Conservation (phyloP, 2,113 vertebrate species). For the Amphiprion percula region DNA sequence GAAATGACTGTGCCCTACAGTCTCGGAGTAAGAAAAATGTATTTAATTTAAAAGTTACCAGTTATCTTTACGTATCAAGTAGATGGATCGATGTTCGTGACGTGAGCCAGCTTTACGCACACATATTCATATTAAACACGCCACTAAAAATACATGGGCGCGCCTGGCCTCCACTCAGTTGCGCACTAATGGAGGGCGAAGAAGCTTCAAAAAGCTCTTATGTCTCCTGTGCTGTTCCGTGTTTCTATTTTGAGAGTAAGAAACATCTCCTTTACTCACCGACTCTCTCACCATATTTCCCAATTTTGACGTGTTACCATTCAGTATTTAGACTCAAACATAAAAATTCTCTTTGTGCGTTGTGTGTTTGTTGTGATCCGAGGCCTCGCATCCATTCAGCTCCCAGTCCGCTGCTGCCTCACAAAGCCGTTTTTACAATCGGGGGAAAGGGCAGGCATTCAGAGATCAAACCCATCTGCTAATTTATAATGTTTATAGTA, state of each 20-base stretch:
- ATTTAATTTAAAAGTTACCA: too few species aligned
- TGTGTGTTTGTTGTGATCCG: conserved; percentile 43
- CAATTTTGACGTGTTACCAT: conserved; percentile 5
- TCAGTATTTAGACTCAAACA: conserved; percentile 19
- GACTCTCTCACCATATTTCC: neutral
- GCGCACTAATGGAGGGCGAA: neutral
- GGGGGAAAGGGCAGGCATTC: conserved; percentile 61
- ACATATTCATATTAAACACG: too few species aligned
- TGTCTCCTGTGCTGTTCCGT: neutral
- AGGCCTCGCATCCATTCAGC: conserved; percentile 55
- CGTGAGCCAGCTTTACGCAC: neutral
- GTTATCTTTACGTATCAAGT: too few species aligned
- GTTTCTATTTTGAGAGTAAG: neutral
- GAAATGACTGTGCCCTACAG: too few species aligned
- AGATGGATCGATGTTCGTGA: neutral
- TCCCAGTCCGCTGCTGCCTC: conserved; percentile 25
- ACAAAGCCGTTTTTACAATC: conserved; percentile 63
- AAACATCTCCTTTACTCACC: neutral
- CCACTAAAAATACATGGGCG: neutral
- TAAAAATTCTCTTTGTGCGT: conserved; percentile 33
- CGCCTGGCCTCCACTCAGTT: neutral
- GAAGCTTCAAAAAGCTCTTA: neutral
- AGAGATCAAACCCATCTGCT: conserved; percentile 62
- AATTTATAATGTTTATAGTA: conserved; percentile 71
- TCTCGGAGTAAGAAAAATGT: too few species aligned